These are phyloP conservation scores for Limonius californicus DNA, from an alignment of 1,140 invertebrate species.

Conservation along the genomic window DNA sequence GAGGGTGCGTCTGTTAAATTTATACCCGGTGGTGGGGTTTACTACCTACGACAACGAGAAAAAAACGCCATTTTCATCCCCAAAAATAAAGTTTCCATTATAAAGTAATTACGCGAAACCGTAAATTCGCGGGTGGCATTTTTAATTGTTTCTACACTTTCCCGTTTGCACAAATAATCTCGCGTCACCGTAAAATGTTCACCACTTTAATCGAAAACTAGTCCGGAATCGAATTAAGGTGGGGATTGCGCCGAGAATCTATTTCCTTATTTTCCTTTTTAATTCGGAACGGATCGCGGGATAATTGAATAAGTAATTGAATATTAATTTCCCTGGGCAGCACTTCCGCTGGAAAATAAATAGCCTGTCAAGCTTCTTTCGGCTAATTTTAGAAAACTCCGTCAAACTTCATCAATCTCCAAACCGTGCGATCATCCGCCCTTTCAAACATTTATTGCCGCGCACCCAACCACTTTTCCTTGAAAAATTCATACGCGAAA, in stretches of 20 bases:
- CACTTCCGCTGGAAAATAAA: background rate
- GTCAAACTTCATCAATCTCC: conserved; percentile 19
- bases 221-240: too few species aligned
- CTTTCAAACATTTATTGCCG: background rate
- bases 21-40: background rate
- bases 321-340: conserved; percentile 15
- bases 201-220: too few species aligned
- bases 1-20: background rate
- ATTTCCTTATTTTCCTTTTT: background rate
- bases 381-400: background rate
- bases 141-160: too few species aligned
- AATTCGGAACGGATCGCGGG: background rate
- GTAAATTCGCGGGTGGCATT: background rate
- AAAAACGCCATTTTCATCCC: background rate
- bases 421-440: background rate
- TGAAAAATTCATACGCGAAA: too few species aligned
- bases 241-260: background rate
- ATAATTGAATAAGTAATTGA: conserved; percentile 13
- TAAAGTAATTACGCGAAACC: background rate
- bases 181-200: too few species aligned
- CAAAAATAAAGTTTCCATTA: background rate
- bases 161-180: too few species aligned
- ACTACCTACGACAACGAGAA: background rate
- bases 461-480: too few species aligned
- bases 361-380: background rate